Evolutionary conservation across 2,888 invertebrate species (phyloP).

Genomic region (Nasonovia ribisnigri): DNA sequence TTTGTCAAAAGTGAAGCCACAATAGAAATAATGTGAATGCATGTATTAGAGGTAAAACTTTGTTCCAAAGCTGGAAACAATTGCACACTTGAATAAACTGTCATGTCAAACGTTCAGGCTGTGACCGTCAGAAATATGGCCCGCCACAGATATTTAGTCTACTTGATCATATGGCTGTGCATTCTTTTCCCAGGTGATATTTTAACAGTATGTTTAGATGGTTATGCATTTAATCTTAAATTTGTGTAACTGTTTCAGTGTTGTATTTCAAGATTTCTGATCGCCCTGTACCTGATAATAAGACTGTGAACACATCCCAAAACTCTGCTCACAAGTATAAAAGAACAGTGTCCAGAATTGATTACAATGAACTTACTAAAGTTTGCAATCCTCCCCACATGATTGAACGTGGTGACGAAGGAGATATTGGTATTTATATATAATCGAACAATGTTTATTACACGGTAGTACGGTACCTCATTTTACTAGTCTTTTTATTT

Average conservation of each 20-base stretch:
- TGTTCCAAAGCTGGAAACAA: background rate
- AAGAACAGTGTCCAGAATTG: conserved; percentile 71
- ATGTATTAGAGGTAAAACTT: background rate
- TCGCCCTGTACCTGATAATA: conserved; percentile 8
- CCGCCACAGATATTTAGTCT: conserved; percentile 47
- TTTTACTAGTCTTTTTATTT: background rate
- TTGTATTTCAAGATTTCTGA: conserved; percentile 57
- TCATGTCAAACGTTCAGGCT: conserved; percentile 23
- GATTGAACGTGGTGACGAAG: conserved; percentile 81
- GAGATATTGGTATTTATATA: conserved; percentile 71
- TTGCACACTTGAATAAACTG: background rate
- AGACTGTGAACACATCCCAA: background rate
- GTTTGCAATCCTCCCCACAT: conserved; percentile 82
- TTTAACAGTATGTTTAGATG: background rate
- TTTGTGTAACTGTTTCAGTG: background rate
- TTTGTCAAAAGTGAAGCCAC: background rate
- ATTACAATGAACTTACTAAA: conserved; percentile 77
- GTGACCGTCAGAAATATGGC: conserved; percentile 37
- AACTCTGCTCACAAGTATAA: background rate
- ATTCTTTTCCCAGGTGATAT: conserved; percentile 51
- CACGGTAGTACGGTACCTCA: background rate
- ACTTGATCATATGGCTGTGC: conserved; percentile 54
- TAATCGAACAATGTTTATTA: background rate
- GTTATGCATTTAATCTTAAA: background rate
- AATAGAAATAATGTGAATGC: background rate